phyloP scores from a whole-genome alignment of 2,888 invertebrate genomes.

The Darwinula stevensoni region DNA sequence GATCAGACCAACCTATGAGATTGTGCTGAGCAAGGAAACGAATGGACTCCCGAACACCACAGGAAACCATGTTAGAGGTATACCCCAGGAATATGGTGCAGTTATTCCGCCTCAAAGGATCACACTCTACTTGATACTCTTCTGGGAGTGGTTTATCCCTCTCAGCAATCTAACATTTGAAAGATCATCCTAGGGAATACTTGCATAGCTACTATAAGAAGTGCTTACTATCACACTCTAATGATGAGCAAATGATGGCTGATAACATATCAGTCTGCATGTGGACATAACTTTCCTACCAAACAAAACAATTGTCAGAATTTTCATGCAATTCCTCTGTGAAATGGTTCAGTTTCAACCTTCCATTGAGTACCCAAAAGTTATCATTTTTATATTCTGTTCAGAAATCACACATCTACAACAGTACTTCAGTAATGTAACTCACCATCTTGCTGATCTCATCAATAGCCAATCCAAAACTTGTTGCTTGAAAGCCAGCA shows the following conservation, averaged over 20 bases:
- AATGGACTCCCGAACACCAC: conserved; percentile 71
- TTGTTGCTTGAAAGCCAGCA: conserved; percentile 93
- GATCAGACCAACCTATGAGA: conserved; percentile 24
- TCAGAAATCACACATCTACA: no score
- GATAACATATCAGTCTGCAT: no score
- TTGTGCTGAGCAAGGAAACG: conserved; percentile 54
- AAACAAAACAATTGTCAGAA: no score
- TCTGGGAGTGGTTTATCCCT: conserved; percentile 27
- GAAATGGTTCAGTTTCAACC: no score
- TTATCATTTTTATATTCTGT: no score
- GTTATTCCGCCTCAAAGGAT: conserved; percentile 14
- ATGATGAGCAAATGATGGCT: no score
- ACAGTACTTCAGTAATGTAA: neutral
- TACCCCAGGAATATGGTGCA: conserved; percentile 92
- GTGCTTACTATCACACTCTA: no score
- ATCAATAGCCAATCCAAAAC: conserved; percentile 59
- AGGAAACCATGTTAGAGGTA: conserved; percentile 89
- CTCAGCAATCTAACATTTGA: conserved; percentile 32
- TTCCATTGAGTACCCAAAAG: no score
- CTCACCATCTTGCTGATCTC: conserved; percentile 71
- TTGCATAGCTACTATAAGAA: no score
- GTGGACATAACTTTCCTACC: no score
- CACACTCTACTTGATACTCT: conserved; percentile 20
- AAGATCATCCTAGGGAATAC: no score
- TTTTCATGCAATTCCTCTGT: no score